Conservation (phyloP, 2,113 vertebrate species). For the Rousettus leschenaultii region DNA sequence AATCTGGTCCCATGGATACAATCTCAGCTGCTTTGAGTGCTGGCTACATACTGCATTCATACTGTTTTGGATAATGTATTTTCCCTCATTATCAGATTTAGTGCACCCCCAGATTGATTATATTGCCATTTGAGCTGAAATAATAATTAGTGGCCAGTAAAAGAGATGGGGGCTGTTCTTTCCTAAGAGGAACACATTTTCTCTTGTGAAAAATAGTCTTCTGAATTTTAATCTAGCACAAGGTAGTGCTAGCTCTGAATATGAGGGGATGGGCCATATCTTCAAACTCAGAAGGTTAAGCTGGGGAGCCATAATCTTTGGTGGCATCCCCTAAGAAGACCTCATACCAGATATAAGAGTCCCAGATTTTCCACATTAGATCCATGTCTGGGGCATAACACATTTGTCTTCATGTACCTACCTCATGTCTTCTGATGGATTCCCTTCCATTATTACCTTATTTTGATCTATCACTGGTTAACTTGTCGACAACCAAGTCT, state of each 20-base stretch:
- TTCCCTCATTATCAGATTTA: not conserved
- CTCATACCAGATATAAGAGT: not conserved
- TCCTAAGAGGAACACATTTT: not conserved
- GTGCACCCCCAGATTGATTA: not conserved
- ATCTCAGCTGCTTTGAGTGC: not conserved
- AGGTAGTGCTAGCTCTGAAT: not conserved
- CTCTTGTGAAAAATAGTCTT: not conserved
- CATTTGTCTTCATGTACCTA: not conserved
- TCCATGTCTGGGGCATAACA: not conserved
- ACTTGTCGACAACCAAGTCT: not conserved
- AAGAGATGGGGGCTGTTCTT: not conserved
- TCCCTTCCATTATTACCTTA: not conserved
- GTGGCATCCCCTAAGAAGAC: not conserved
- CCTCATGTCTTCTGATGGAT: not conserved
- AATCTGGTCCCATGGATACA: not conserved
- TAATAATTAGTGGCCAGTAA: too few relatives aligned
- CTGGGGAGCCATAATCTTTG: not conserved
- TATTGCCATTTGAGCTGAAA: not conserved
- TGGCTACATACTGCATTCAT: not conserved
- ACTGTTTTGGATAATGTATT: not conserved
- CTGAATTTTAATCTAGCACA: not conserved
- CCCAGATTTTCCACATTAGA: not conserved
- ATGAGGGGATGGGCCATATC: not conserved
- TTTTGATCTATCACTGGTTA: not conserved
- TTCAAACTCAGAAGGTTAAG: not conserved